A percentile compares a stretch with the other conserved stretches of the same genome.
Conservation (phyloP, 2,113 vertebrate genomes). For the Pterocles gutturalis region DNA sequence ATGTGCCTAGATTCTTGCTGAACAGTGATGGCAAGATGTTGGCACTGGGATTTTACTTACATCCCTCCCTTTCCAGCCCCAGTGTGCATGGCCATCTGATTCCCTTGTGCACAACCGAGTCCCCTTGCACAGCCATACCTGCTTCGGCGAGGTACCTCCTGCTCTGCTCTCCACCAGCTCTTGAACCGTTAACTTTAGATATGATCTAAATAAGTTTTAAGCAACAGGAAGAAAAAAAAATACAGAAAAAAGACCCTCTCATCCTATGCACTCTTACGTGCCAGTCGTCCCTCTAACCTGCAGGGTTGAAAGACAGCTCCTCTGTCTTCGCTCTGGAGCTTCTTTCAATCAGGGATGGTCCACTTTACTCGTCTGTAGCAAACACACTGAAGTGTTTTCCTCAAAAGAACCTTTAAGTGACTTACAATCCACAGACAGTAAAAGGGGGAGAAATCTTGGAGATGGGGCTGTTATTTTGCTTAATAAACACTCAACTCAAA, state of each 20-base stretch:
- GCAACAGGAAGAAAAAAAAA: neutral
- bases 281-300: neutral
- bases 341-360: neutral
- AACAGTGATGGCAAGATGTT: neutral
- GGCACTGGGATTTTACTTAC: neutral
- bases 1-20: neutral
- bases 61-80: neutral
- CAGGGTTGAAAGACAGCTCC: neutral
- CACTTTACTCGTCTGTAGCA: neutral
- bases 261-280: neutral
- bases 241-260: neutral
- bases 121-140: neutral
- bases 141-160: neutral
- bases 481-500: constrained; percentile 23
- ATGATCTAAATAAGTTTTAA: neutral
- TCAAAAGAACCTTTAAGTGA: neutral
- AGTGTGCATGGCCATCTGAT: rapidly evolving
- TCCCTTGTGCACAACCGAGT: neutral
- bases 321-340: neutral
- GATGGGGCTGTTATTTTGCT: neutral
- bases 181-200: neutral
- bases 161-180: neutral
- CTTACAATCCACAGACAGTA: constrained; percentile 6
- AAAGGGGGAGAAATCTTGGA: neutral
- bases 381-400: neutral